Base-by-base conservation (phyloP, 2,113 vertebrate genomes). In the Shinisaurus crocodilurus region DNA sequence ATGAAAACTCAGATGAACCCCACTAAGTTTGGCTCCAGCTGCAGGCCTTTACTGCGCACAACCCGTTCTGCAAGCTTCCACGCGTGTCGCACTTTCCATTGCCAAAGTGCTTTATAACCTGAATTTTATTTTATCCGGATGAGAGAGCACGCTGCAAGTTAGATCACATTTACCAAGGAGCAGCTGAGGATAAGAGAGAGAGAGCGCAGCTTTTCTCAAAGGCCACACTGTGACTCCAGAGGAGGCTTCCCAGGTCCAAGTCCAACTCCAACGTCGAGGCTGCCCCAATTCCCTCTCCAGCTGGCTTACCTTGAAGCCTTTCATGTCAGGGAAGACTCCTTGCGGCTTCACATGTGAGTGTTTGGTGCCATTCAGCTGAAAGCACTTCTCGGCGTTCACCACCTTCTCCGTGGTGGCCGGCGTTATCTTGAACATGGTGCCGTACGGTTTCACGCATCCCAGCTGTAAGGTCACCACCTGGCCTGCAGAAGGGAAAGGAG, bases 401-500 rank as follows among this genome's bases (percentile, higher is more conserved):
- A 97, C 97, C 0, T 93, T 96, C 95, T 98, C 97, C 0, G 96
- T 98, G 27, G 97, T 98, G 92, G 97, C 97, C 0, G 98, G 97
- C 0, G 96, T 98, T 92, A 98, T 97, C 95, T 98, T 98, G 88
- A 97, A 98, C 82, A 76, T 57, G 48, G 95, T 77, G 6, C 98
- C 97, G 0, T 97, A 97, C 5, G 96, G 96, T 87, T 96, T 91
- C 89, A 95, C 90, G 0, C 67, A 94, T 0, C 95, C 97, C 69
- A 98, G 48, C 95, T 98, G 98, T 91, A 97, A 98, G 0, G 97
- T 98, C 1, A 96, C 96, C 72, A 98, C 98, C 89, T 98, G 97
- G 79, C 97, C 98, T 98, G 92, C 16, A 18, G 57, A 87, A 37
- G 0, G 45, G 3, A 60, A 0, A 1, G 6, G 43, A 20, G 50